Evolutionary conservation across 2,888 invertebrate genomes (phyloP).

Genomic region (Drosophila silvestris): DNA sequence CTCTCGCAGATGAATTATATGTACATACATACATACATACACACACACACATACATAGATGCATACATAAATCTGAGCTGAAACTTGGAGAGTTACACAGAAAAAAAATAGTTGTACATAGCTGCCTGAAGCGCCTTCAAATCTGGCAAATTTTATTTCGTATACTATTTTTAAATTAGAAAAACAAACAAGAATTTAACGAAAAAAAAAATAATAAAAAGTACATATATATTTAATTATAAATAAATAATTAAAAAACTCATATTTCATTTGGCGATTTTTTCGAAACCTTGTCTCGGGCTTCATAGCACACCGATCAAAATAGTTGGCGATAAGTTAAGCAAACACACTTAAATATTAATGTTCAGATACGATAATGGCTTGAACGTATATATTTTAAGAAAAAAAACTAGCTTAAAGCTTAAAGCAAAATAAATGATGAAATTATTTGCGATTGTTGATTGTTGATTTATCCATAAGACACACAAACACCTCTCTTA

Average conservation of each 20-base stretch:
- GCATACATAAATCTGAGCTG: not conserved
- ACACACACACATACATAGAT: not conserved
- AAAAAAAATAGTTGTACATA: too few relatives aligned
- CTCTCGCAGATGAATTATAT: not conserved
- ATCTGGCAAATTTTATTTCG: not conserved
- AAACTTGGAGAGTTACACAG: not conserved
- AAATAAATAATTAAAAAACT: not conserved
- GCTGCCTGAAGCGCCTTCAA: conserved; percentile 4
- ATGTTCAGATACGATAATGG: not conserved
- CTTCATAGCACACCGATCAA: not conserved
- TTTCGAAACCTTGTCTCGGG: not conserved
- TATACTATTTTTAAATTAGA: not conserved
- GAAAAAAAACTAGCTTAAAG: not conserved
- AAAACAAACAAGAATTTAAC: not conserved
- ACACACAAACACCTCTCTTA: not conserved
- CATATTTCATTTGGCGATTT: not conserved
- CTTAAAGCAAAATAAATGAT: not conserved
- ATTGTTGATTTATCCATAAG: not conserved
- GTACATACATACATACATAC: not conserved
- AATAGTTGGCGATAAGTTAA: not conserved
- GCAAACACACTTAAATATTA: not conserved
- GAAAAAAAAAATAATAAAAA: too few relatives aligned
- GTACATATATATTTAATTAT: not conserved
- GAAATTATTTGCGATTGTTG: not conserved
- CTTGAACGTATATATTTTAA: not conserved